Base-by-base conservation (phyloP, 2,888 invertebrate species). In the Sceliomorpha sp. region DNA sequence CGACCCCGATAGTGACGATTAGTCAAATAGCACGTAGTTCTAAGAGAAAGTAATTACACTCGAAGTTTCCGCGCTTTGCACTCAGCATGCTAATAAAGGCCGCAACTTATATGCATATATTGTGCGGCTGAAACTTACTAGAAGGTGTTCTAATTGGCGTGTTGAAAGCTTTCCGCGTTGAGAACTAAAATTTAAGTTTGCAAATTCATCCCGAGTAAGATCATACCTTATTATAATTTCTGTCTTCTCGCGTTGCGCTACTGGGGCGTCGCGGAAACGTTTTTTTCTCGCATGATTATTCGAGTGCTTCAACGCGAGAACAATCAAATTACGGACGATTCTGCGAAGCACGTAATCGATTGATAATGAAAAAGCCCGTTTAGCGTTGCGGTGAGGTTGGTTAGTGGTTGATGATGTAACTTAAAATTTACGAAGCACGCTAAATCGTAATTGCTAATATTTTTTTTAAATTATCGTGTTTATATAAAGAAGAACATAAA, bases 151-250 rank as follows among this genome's bases (percentile, higher is more conserved):
- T 72, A 72, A 72, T 72, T 72, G 72, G 66, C 45, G 66, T 62
- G 59, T 37, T 69, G 66, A 72, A 69, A 70, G 72, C 72, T 64
- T 70, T 59, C 42, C 36, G 58, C 58, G 66, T 69, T 66, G 37
- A 32, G 47, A 72, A 74, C 74, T 74, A 56, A 75, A 75, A 76
- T 73, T 72, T 72, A 77, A 77, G 76, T 77, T 77, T 72, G 67
- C 63, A 66, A 73, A 77, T 77, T 77, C 67, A 73, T 69, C 70
- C 70, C 56, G 50, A 68, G 59, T 51, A 34, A 45, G 58, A 50
- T 60, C 56, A 60, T 51, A 51, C 34, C 53, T 42, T 60, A 66
- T 56, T 68, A 68, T 56, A 50, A 63, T 63, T 50, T 56, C 62
- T 68, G 58, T 66, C 58, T 44, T 1, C 37, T 14, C n/a, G 3